These are phyloP conservation scores for Catharus minimus DNA, from an alignment of 2,113 vertebrate species.

Conservation along the genomic window DNA sequence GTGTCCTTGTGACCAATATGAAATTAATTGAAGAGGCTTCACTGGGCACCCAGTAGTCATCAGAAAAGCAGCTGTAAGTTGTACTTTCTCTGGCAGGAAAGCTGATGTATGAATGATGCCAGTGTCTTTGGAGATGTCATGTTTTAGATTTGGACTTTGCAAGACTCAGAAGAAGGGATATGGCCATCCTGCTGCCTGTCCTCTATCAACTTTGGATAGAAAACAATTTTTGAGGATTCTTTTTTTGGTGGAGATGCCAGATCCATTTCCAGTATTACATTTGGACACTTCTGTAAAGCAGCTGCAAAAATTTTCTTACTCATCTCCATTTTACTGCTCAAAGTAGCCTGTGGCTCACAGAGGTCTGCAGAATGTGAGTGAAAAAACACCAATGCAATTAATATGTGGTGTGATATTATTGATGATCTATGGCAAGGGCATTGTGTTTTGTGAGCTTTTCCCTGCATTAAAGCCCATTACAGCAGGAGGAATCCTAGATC, in stretches of 20 bases:
- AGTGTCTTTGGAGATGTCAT: neutral
- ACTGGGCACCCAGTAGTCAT: neutral
- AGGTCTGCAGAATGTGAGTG: neutral
- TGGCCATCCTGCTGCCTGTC: accelerated
- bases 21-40: neutral
- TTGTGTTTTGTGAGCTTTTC: neutral
- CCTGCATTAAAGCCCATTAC: neutral
- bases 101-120: neutral
- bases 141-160: neutral
- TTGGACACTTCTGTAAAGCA: neutral
- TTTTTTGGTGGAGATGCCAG: neutral
- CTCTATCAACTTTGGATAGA: neutral
- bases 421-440: neutral
- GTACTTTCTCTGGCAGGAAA: neutral
- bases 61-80: neutral
- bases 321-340: neutral
- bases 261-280: neutral
- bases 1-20: accelerated
- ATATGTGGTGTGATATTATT: neutral
- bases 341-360: neutral
- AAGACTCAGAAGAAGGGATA: accelerated
- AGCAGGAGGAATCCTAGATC: neutral
- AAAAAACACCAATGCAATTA: neutral
- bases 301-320: neutral
- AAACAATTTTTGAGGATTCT: neutral